A percentile compares a stretch with the other conserved stretches of the same genome.
Evolutionary conservation across 2,888 invertebrate species (phyloP).

Genomic region (Tortrix viridana): DNA sequence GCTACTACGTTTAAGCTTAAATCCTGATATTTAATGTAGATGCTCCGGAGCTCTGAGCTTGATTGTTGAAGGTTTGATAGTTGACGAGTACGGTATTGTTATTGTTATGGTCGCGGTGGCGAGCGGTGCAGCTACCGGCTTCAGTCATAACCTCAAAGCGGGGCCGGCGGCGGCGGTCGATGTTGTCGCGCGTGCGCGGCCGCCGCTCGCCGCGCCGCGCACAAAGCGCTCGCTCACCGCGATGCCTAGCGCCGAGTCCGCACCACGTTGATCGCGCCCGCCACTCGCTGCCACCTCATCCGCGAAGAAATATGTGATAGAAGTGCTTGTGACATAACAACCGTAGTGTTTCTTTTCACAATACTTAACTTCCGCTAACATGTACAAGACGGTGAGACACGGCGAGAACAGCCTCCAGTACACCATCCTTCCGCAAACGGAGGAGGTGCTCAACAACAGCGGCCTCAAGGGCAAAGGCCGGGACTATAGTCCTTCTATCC

Average conservation of each 20-base stretch:
- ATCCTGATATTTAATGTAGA: neutral
- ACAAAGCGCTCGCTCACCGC: slow-evolving; percentile 69
- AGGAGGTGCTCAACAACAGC: slow-evolving; percentile 86
- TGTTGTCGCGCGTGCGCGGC: slow-evolving; percentile 76
- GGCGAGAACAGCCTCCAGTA: slow-evolving; percentile 90
- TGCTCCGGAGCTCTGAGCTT: neutral
- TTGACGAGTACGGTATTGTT: slow-evolving; percentile 61
- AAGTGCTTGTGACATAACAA: slow-evolving; percentile 55
- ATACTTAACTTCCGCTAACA: slow-evolving; percentile 66
- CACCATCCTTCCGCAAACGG: slow-evolving; percentile 89
- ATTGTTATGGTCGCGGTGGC: slow-evolving; percentile 68
- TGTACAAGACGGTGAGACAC: slow-evolving; percentile 91
- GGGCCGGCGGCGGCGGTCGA: slow-evolving; percentile 71
- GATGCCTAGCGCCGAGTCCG: slow-evolving; percentile 62
- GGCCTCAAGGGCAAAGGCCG: slow-evolving; percentile 82
- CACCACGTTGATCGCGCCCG: slow-evolving; percentile 56
- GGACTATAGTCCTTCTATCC: slow-evolving; percentile 79
- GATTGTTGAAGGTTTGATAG: slow-evolving; percentile 47
- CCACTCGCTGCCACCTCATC: slow-evolving; percentile 48
- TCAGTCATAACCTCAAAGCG: slow-evolving; percentile 78
- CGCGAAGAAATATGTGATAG: slow-evolving; percentile 70
- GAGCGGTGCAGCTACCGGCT: slow-evolving; percentile 68
- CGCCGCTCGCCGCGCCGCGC: slow-evolving; percentile 58
- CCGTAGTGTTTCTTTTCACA: slow-evolving; percentile 71
- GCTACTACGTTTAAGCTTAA: no score